Conservation (phyloP, 2,113 vertebrate species). For the Gorilla gorilla region DNA sequence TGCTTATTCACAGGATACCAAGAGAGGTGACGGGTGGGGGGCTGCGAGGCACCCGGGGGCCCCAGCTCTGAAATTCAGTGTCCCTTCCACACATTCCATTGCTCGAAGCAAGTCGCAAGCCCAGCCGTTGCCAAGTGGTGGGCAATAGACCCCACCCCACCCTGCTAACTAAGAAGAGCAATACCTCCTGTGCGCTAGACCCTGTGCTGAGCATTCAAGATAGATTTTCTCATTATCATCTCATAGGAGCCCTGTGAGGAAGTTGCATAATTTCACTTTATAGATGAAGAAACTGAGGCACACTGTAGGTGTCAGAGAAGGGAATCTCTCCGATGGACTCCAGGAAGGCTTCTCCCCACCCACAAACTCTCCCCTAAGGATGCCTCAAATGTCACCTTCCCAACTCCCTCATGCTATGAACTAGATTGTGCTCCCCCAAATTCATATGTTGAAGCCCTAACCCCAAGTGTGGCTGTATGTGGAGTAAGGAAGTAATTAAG, state of each 20-base stretch:
- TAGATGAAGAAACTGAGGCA: neutral
- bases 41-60: too few relatives aligned
- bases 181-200: neutral
- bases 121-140: rapidly evolving
- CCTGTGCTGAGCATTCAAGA: neutral
- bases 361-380: neutral
- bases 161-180: neutral
- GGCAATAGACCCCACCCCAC: neutral
- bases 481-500: neutral
- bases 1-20: neutral
- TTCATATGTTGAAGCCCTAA: neutral
- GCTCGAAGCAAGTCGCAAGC: neutral
- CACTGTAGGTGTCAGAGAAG: rapidly evolving
- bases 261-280: neutral
- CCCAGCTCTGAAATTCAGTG: neutral
- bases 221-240: neutral
- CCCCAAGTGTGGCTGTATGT: neutral
- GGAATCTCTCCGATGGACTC: neutral
- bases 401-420: neutral
- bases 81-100: too few relatives aligned
- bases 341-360: neutral
- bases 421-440: too few relatives aligned
- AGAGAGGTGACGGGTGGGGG: neutral
- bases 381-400: too few relatives aligned
- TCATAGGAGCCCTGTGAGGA: neutral